phyloP scores from a whole-genome alignment of 2,888 invertebrate genomes.

The Synergus gifuensis region DNA sequence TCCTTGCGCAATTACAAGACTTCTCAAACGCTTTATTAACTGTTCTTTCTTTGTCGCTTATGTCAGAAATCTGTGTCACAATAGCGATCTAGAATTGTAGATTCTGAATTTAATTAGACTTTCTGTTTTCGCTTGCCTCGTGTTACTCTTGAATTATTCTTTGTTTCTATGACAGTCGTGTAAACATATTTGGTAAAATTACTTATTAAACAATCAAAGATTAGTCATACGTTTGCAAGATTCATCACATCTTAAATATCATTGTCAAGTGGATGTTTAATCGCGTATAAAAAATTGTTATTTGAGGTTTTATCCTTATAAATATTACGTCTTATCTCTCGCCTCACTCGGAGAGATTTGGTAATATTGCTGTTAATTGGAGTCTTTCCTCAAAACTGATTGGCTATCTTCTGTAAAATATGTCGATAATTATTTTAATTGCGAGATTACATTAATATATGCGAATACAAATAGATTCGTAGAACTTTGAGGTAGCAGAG shows the following conservation, averaged over 20 bases:
- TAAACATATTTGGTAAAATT: neutral
- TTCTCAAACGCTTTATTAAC: neutral
- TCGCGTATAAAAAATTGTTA: neutral
- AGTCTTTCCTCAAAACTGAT: neutral
- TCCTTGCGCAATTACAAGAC: conserved; percentile 4
- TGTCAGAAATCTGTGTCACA: conserved; percentile 26
- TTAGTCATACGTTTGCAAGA: neutral
- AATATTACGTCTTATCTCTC: conserved; percentile 5
- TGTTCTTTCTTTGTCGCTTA: neutral
- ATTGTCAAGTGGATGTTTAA: neutral
- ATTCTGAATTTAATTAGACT: neutral
- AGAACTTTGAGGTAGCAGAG: neutral
- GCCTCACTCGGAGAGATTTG: conserved; percentile 23
- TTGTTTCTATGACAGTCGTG: neutral
- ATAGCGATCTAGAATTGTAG: neutral
- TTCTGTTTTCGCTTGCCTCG: neutral
- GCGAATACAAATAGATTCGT: neutral
- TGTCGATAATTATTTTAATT: neutral
- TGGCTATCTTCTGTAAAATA: conserved; percentile 13
- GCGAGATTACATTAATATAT: neutral
- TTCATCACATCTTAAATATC: neutral
- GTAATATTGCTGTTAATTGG: conserved; percentile 34
- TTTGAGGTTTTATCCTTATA: conserved; percentile 7
- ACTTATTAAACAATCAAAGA: neutral
- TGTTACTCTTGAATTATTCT: conserved; percentile 3